Conservation (phyloP, 2,797 vertebrate genomes). For the Rallus crepitans region DNA sequence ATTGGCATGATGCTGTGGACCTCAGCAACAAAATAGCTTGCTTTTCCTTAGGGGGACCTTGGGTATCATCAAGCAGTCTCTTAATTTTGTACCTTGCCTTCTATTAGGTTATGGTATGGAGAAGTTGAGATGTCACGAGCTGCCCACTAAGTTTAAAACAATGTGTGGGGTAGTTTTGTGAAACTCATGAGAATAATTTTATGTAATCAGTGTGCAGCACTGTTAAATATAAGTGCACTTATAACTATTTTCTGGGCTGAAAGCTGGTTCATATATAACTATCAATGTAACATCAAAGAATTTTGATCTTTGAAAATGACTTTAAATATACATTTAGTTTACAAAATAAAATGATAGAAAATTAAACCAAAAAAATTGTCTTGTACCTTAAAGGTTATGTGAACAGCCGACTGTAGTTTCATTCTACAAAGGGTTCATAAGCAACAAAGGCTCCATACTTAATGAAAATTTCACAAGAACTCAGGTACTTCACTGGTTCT, state of each 20-base stretch:
- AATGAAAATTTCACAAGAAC: background rate
- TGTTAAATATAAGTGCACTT: background rate
- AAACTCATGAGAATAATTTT: background rate
- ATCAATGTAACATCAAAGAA: background rate
- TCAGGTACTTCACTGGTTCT: background rate
- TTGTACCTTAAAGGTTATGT: background rate
- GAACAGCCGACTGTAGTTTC: background rate
- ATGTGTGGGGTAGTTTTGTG: background rate
- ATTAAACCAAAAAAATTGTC: background rate
- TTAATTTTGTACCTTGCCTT: background rate
- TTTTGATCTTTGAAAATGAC: background rate
- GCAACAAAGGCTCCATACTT: background rate
- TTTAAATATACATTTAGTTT: background rate
- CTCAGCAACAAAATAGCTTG: background rate
- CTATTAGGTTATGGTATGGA: background rate
- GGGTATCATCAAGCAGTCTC: background rate
- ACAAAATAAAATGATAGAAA: background rate
- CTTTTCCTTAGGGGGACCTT: background rate
- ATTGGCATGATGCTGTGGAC: background rate
- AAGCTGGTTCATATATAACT: background rate
- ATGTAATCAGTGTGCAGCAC: background rate
- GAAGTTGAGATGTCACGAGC: background rate
- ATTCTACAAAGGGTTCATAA: background rate
- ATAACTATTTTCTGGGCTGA: background rate
- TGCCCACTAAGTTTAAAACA: constrained; percentile 21